Conservation (phyloP, 2,888 invertebrate species). For the Acanthosepion pharaonis region DNA sequence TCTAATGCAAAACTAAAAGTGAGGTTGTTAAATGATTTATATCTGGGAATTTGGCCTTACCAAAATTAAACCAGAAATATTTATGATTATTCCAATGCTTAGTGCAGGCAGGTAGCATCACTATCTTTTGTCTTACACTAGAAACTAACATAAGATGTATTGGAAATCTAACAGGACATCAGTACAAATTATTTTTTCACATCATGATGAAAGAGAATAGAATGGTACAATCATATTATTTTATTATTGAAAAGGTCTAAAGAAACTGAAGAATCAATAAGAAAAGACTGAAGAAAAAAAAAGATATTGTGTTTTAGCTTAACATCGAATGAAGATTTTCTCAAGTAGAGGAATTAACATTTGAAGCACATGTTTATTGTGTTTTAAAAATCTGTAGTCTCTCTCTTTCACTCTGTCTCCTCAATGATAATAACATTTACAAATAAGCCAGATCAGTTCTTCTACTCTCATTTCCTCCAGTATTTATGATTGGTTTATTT, state of each 20-base stretch:
- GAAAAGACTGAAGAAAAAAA: not conserved
- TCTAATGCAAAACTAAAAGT: not conserved
- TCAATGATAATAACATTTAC: not conserved
- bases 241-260: conserved; percentile 13
- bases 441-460: not conserved
- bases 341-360: not conserved
- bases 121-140: not conserved
- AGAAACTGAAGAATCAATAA: not conserved
- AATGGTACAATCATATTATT: not conserved
- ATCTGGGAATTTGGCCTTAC: not conserved
- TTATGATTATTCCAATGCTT: not conserved
- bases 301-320: not conserved
- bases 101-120: not conserved
- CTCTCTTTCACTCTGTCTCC: not conserved
- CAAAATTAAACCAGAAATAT: not conserved
- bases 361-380: not conserved
- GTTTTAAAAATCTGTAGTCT: no score
- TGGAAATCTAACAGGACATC: not conserved
- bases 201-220: not conserved
- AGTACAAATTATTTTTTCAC: not conserved
- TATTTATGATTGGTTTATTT: not conserved
- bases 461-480: not conserved
- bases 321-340: not conserved
- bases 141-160: not conserved
- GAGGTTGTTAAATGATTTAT: not conserved